Evolutionary conservation across 1,140 invertebrate species (phyloP).

Genomic region (Sminthurinus signatus): DNA sequence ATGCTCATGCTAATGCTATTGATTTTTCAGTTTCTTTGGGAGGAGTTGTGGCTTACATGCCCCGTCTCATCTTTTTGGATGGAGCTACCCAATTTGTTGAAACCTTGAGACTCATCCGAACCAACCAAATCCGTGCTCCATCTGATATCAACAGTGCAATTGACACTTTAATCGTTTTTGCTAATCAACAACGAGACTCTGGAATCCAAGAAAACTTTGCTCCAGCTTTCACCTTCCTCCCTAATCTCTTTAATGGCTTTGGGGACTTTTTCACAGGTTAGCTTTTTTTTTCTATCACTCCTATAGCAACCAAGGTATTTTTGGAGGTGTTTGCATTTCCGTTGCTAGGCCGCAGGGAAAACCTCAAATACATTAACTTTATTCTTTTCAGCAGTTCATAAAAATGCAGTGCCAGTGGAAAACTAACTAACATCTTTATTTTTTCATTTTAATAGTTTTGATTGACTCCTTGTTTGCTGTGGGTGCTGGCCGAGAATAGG

Average conservation of each 20-base stretch:
- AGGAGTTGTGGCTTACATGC: conserved; percentile 40
- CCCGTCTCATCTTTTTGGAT: conserved; percentile 38
- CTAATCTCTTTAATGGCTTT: conserved; percentile 27
- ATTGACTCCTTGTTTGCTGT: conserved; percentile 34
- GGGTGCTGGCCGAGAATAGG: too few relatives aligned
- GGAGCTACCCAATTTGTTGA: conserved; percentile 39
- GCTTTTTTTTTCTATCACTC: too few relatives aligned
- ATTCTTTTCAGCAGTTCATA: too few relatives aligned
- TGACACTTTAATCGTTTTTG: conserved; percentile 32
- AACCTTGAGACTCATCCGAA: conserved; percentile 23
- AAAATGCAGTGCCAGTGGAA: too few relatives aligned
- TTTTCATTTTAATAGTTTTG: too few relatives aligned
- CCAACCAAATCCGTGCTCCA: conserved; percentile 32
- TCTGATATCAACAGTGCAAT: conserved; percentile 29
- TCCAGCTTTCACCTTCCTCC: conserved; percentile 18
- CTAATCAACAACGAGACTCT: conserved; percentile 28
- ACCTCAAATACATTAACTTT: too few relatives aligned
- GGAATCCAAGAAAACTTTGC: conserved; percentile 27
- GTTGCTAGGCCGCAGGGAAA: too few relatives aligned
- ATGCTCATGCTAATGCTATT: too few relatives aligned
- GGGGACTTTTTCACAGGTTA: conserved; percentile 34
- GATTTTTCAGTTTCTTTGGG: conserved; percentile 33
- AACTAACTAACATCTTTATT: too few relatives aligned
- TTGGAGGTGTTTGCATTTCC: too few relatives aligned
- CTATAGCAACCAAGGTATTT: too few relatives aligned